Percentiles rank a stretch among this genome's conserved stretches.
phyloP scores from a whole-genome alignment of 2,797 vertebrate species.

The Xiphorhynchus erythropygius region DNA sequence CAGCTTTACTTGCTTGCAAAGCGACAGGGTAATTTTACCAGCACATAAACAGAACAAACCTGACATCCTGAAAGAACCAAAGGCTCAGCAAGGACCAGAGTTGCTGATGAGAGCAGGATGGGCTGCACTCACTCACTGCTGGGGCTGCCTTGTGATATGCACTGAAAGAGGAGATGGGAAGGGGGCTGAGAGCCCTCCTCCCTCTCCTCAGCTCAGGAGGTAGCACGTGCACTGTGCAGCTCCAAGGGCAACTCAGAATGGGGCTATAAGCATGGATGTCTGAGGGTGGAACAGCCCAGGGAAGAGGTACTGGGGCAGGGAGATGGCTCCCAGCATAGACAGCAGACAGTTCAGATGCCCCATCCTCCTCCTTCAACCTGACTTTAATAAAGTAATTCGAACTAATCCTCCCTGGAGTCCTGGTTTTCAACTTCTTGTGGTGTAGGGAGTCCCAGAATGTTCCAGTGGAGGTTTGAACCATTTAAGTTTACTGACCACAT shows the following conservation, averaged over 20 bases:
- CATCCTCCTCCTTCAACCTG: not conserved
- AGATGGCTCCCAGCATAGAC: fast-evolving
- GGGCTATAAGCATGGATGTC: not conserved
- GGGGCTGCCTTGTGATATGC: not conserved
- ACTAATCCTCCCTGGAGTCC: fast-evolving
- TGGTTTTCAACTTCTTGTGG: not conserved
- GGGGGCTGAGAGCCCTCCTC: not conserved
- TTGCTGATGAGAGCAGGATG: not conserved
- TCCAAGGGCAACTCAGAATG: not conserved
- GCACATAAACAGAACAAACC: not conserved
- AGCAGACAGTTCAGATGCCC: not conserved
- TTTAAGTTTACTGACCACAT: not conserved
- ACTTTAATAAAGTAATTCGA: not conserved
- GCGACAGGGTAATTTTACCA: not conserved
- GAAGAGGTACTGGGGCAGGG: not conserved
- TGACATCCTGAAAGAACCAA: not conserved
- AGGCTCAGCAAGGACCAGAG: not conserved
- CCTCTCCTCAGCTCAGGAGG: not conserved
- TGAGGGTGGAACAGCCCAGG: not conserved
- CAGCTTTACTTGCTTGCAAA: conserved; percentile 31
- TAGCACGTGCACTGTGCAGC: not conserved
- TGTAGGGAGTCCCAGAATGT: not conserved
- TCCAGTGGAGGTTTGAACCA: not conserved
- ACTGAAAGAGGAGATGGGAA: not conserved
- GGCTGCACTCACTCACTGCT: not conserved